These are phyloP conservation scores for Maniola jurtina DNA, from an alignment of 1,140 invertebrate species.

Conservation along the genomic window DNA sequence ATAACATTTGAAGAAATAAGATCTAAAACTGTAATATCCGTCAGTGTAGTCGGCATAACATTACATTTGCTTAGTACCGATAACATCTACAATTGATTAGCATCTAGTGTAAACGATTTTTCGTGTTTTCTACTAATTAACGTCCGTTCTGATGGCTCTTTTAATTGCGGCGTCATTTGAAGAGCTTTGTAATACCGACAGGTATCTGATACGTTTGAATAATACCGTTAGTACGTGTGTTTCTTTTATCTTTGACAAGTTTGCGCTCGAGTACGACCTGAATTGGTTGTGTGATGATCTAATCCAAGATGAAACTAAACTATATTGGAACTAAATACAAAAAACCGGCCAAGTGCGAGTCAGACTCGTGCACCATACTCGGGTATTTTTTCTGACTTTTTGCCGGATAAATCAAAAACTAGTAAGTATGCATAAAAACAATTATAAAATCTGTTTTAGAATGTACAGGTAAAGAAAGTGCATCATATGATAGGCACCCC, in stretches of 20 bases:
- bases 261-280: background rate
- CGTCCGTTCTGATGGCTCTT: background rate
- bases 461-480: too few species aligned
- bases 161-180: slow-evolving; percentile 3
- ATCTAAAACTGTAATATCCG: background rate
- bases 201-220: slow-evolving; percentile 5
- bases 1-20: slow-evolving; percentile 8
- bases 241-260: slow-evolving; percentile 3
- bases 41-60: slow-evolving; percentile 7
- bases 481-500: too few species aligned
- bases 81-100: slow-evolving; percentile 23
- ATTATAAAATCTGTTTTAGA: too few species aligned
- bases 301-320: background rate
- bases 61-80: slow-evolving; percentile 7
- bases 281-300: background rate
- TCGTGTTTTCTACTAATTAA: slow-evolving; percentile 26
- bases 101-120: slow-evolving; percentile 21
- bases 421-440: too few species aligned
- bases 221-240: background rate
- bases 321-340: too few species aligned
- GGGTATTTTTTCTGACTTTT: too few species aligned
- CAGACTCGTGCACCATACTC: too few species aligned
- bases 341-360: too few species aligned
- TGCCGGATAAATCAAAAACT: too few species aligned
- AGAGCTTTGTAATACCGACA: background rate